Conservation (phyloP, 2,113 vertebrate genomes). For the Silurus asotus region DNA sequence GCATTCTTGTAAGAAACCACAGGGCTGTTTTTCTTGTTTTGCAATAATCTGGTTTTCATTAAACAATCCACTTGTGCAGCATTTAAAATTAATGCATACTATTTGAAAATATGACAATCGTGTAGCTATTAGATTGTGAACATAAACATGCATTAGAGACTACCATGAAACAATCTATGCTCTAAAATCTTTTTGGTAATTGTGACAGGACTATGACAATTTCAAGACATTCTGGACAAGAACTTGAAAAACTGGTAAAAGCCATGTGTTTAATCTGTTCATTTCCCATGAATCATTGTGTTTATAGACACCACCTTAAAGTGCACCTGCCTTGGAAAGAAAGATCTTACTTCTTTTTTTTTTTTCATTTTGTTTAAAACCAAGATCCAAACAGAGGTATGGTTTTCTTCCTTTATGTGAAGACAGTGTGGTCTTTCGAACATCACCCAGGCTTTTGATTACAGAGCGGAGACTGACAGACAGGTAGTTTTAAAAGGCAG, state of each 20-base stretch:
- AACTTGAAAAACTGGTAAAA: no score
- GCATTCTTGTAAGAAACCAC: constrained; percentile 5
- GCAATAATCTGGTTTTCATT: constrained; percentile 7
- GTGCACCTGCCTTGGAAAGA: constrained; percentile 13
- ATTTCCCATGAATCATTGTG: constrained; percentile 25
- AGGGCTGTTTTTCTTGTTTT: constrained; percentile 5
- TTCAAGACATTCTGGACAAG: background rate
- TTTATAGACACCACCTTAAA: constrained; percentile 44
- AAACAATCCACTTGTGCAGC: background rate
- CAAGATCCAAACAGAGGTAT: constrained; percentile 20
- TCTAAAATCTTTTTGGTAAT: background rate
- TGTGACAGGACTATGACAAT: background rate
- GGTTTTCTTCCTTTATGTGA: constrained; percentile 16
- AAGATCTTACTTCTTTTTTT: constrained; percentile 34
- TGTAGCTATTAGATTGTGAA: background rate
- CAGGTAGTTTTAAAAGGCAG: constrained; percentile 42
- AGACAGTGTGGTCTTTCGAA: constrained; percentile 20
- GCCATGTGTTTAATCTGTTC: constrained; percentile 4
- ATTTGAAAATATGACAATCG: background rate
- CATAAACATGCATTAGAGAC: background rate
- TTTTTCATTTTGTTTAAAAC: constrained; percentile 41
- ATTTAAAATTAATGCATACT: background rate
- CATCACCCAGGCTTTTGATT: constrained; percentile 27
- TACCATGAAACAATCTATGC: background rate
- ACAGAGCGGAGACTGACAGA: constrained; percentile 30